Evolutionary conservation across 2,888 invertebrate genomes (phyloP).

Genomic region (Metalampra italica): DNA sequence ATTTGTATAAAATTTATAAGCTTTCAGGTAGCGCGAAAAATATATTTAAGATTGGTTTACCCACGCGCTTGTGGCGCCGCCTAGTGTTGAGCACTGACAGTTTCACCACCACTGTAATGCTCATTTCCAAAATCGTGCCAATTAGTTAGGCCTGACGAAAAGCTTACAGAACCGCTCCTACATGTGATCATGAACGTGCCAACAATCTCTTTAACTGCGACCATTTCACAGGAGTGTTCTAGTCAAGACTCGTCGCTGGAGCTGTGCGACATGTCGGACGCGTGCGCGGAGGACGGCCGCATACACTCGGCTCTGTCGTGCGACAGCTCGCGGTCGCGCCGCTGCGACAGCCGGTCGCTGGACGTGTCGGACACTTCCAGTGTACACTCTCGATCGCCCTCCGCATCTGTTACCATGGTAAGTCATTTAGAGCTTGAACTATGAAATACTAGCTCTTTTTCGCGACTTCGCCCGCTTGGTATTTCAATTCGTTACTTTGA

Average conservation of each 20-base stretch:
- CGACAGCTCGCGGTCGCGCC: slow-evolving; percentile 64
- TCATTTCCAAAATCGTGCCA: too few species aligned
- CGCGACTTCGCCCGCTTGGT: too few species aligned
- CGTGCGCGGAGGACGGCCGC: slow-evolving; percentile 61
- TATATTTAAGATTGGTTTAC: too few species aligned
- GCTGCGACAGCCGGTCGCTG: slow-evolving; percentile 67
- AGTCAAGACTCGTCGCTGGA: slow-evolving; percentile 76
- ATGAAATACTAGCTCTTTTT: background rate
- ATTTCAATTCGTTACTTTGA: too few species aligned
- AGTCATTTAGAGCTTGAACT: slow-evolving; percentile 7
- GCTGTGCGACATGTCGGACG: slow-evolving; percentile 64
- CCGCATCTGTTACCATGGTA: slow-evolving; percentile 70
- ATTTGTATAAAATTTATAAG: too few species aligned
- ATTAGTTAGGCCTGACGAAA: too few species aligned
- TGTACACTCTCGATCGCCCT: slow-evolving; percentile 66
- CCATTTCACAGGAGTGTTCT: slow-evolving; percentile 67
- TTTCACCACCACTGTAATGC: too few species aligned
- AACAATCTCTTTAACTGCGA: background rate
- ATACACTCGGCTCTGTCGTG: slow-evolving; percentile 69
- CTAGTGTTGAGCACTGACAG: too few species aligned
- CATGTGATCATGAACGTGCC: too few species aligned
- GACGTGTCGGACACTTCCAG: slow-evolving; percentile 70
- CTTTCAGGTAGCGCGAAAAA: too few species aligned
- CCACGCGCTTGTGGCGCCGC: too few species aligned
- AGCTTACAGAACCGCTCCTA: too few species aligned